Evolutionary conservation across 2,888 invertebrate species (phyloP), one percentile per base, ranked within the genome.

Genomic region (Corbicula japonica): DNA sequence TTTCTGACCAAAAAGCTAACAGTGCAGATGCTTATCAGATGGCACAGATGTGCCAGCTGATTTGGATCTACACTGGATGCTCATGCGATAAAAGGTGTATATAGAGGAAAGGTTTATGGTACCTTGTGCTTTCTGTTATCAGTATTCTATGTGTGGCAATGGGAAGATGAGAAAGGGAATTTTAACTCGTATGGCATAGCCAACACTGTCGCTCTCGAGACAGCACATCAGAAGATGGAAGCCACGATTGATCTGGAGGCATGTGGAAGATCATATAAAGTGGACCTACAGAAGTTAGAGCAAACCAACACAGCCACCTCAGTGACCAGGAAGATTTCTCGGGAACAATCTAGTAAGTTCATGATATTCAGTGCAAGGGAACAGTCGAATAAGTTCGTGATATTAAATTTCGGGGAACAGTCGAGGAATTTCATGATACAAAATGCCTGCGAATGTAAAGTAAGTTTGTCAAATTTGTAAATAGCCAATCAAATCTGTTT

Each of bases 61-160:
- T n/a, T n/a, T n/a, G n/a, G n/a, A n/a, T n/a, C n/a, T n/a, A n/a
- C n/a, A n/a, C n/a, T n/a, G n/a, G n/a, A n/a, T n/a, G n/a, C n/a
- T n/a, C n/a, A n/a, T n/a, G n/a, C n/a, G n/a, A n/a, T n/a, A n/a
- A n/a, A n/a, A n/a, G n/a, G n/a, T n/a, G n/a, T n/a, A n/a, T n/a
- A n/a, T n/a, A 41, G 18, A 12, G 41, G 18, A 12, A 41, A 12
- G 18, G 18, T 41, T 91, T 91, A 88, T 41, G 41, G 41, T 41
- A 18, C 15, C 15, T 15, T 41, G 41, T 15, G 12, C 15, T 15
- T 15, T 15, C 41, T 54, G 23, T 2, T 60, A 72, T 38, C 76
- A 92, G 92, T 85, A 6, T 91, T 79, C 75, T 87, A 89, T 69
- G 71, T 86, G 1, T 92, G 92, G 92, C 85, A 90, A 66, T 93